Base-by-base conservation (phyloP, 2,113 vertebrate species). In the Conger conger region DNA sequence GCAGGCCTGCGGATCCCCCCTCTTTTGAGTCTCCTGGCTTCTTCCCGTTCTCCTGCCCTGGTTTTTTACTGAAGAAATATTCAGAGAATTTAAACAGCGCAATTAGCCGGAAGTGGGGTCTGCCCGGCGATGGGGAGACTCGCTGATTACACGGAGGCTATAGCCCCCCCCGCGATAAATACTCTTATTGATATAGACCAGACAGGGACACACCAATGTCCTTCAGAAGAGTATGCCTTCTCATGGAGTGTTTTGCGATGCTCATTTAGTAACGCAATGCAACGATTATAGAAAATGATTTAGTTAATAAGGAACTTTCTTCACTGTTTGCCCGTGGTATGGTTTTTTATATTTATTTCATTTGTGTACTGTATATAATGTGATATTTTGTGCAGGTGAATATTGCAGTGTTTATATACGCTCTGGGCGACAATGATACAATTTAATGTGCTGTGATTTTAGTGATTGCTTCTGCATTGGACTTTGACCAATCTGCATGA, bases 1-100 rank as follows among this genome's bases (percentile, higher is more conserved):
- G 73, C 78, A 86, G 85, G 85, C 85, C 53, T 68, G 57, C 27
- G 30, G 81, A 38, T 82, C 78, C 81, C 53, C 50, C 73, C 15
- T 86, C 68, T 57, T 82, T 77, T 27, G 27, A 80, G 60, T 76
- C 85, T 82, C 80, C 73, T 77, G 68, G 81, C 80, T 82, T n/a
- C 53, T 85, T 85, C 84, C 20, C 79, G 76, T 79, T 82, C 82
- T 63, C 27, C 42, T 60, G 81, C 82, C 81, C 73, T 79, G 85
- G 79, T 81, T 81, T 81, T 80, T 57, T 37, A 35, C 50, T 84
- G 50, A 50, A 37, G 50, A 86, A 86, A 82, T 79, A 54, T 82
- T 86, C 82, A 30, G 50, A 82, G 53, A 83, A 82, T n/a, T 82
- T 50, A 60, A 79, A 86, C 42, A 54, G 84, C 33, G 23, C 84